These are phyloP conservation scores for Chalcis sispes DNA, from an alignment of 2,888 invertebrate species.

Conservation along the genomic window DNA sequence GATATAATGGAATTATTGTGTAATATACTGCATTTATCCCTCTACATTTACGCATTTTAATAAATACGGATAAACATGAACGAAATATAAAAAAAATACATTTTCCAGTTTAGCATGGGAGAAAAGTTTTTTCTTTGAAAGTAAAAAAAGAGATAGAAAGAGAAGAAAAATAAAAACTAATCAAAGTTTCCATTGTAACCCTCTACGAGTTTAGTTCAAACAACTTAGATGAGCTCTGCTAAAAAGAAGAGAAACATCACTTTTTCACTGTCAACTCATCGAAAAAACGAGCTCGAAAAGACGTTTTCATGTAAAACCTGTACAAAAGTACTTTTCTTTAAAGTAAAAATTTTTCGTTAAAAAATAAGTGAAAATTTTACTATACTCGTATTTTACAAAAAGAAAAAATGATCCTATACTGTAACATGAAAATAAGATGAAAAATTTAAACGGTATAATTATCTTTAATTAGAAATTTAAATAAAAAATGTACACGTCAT, in stretches of 20 bases:
- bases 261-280: conserved; percentile 9
- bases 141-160: background rate
- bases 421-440: too few relatives aligned
- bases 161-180: conserved; percentile 22
- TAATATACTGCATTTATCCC: background rate
- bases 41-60: background rate
- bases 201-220: conserved; percentile 25
- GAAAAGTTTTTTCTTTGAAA: background rate
- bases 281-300: conserved; percentile 13
- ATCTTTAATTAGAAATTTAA: too few relatives aligned
- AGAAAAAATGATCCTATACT: too few relatives aligned
- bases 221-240: conserved; percentile 19
- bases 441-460: too few relatives aligned
- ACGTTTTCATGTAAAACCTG: background rate
- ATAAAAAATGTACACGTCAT: too few relatives aligned
- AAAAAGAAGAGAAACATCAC: conserved; percentile 33
- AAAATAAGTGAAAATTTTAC: too few relatives aligned
- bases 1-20: too few relatives aligned
- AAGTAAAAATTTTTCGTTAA: background rate
- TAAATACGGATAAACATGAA: too few relatives aligned
- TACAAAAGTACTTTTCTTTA: background rate
- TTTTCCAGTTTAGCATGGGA: background rate
- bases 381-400: too few relatives aligned
- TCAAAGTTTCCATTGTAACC: conserved; percentile 40
- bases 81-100: background rate